These are phyloP conservation scores for Vombatus ursinus DNA, from an alignment of 2,113 vertebrate genomes.

Conservation along the genomic window DNA sequence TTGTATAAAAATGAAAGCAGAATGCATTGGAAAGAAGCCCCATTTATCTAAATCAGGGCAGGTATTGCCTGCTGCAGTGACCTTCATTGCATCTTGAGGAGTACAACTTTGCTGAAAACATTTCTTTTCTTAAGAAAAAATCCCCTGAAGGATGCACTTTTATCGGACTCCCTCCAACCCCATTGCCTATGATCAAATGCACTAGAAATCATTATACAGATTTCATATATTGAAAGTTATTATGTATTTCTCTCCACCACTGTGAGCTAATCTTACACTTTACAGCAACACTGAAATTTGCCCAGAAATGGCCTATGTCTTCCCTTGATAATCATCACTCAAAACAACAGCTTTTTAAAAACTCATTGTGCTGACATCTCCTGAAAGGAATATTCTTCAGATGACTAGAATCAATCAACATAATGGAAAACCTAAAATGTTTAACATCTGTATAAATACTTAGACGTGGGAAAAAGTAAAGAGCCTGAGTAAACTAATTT, in stretches of 20 bases:
- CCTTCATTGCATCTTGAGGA: constrained; percentile 78
- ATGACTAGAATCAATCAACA: constrained; percentile 60
- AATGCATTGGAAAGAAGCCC: constrained; percentile 73
- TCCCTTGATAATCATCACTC: constrained; percentile 73
- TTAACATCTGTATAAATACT: constrained; percentile 64
- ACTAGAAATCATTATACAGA: constrained; percentile 74
- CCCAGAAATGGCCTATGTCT: constrained; percentile 71
- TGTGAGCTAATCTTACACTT: constrained; percentile 69
- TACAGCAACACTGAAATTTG: constrained; percentile 58
- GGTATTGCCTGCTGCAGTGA: constrained; percentile 76
- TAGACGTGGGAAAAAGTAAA: constrained; percentile 24
- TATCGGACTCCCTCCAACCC: constrained; percentile 31
- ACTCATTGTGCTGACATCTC: constrained; percentile 63
- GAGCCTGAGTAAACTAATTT: constrained; percentile 27
- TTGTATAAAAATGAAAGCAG: constrained; percentile 77
- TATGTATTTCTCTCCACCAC: constrained; percentile 59
- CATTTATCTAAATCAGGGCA: constrained; percentile 81
- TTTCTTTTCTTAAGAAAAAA: constrained; percentile 65
- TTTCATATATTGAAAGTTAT: constrained; percentile 73
- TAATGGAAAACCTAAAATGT: constrained; percentile 56
- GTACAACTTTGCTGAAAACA: constrained; percentile 64
- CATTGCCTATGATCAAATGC: constrained; percentile 73
- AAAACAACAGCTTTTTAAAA: constrained; percentile 72
- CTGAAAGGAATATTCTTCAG: constrained; percentile 52
- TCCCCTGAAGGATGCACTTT: constrained; percentile 67